Percentiles rank a stretch among this genome's conserved stretches.
Evolutionary conservation across 1,140 invertebrate species (phyloP).

Genomic region (Drosophila sulfurigaster): DNA sequence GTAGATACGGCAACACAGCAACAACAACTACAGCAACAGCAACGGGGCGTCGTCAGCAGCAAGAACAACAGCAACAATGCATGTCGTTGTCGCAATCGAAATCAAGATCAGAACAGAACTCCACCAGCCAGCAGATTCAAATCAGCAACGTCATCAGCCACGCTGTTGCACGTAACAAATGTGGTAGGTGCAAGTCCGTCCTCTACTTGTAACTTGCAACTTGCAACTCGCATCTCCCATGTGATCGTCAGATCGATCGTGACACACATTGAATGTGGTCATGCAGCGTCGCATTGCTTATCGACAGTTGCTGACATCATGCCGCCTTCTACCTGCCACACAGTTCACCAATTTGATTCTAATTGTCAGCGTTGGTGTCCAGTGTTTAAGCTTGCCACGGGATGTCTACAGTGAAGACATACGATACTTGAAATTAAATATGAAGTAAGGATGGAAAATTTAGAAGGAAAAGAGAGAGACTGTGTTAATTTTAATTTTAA

Average conservation of each 20-base stretch:
- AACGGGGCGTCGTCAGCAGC: constrained; percentile 65
- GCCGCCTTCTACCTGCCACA: constrained; percentile 1
- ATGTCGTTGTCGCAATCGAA: constrained; percentile 77
- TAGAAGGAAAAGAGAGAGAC: too few species aligned
- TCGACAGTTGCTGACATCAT: constrained; percentile 10
- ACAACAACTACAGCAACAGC: constrained; percentile 51
- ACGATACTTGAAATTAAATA: too few species aligned
- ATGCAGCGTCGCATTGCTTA: constrained; percentile 23
- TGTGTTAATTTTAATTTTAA: too few species aligned
- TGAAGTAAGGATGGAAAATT: too few species aligned
- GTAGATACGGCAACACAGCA: constrained; percentile 53
- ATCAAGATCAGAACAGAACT: constrained; percentile 72
- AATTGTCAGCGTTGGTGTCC: constrained; percentile 63
- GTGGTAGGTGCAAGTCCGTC: constrained; percentile 43
- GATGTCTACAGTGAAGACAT: neutral
- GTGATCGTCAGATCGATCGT: constrained; percentile 52
- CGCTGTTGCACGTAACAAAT: constrained; percentile 69
- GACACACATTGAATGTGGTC: constrained; percentile 71
- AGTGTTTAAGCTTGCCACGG: neutral
- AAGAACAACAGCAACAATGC: constrained; percentile 57
- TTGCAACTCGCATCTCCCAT: constrained; percentile 29
- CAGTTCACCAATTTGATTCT: constrained; percentile 77
- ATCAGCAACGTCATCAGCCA: constrained; percentile 79
- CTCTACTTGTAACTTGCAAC: constrained; percentile 16
- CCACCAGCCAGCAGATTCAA: constrained; percentile 56